Percentiles rank a stretch among this genome's conserved stretches.
These are phyloP conservation scores for Centroberyx gerrardi DNA, from an alignment of 2,797 vertebrate species.

Conservation along the genomic window DNA sequence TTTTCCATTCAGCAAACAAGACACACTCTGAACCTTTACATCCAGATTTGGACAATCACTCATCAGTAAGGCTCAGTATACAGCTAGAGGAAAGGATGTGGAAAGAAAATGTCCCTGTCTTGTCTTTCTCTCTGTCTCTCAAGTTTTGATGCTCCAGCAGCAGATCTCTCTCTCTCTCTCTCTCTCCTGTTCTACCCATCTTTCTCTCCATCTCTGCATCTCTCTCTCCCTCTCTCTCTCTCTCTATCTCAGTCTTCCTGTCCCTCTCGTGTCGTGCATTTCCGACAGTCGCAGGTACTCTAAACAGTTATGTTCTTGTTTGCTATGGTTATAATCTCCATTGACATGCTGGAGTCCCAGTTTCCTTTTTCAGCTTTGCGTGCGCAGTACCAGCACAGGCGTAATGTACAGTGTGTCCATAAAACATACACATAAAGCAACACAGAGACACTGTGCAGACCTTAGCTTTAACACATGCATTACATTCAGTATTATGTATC, in stretches of 20 bases:
- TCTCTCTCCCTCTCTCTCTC: conserved; percentile 19
- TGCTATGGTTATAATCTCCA: conserved; percentile 79
- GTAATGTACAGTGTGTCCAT: conserved; percentile 64
- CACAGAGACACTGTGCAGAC: conserved; percentile 74
- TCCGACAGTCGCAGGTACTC: conserved; percentile 72
- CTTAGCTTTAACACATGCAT: conserved; percentile 72
- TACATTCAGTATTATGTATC: conserved; percentile 76
- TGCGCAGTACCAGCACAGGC: conserved; percentile 44
- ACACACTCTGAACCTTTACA: conserved; percentile 50
- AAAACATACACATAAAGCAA: conserved; percentile 56
- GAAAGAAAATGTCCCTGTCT: conserved; percentile 43
- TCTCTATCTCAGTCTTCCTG: conserved; percentile 59
- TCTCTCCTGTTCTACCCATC: conserved; percentile 38
- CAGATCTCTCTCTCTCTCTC: conserved; percentile 39
- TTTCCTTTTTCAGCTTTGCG: conserved; percentile 79
- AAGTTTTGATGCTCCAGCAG: conserved; percentile 57
- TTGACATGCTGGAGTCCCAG: conserved; percentile 73
- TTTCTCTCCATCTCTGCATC: background rate
- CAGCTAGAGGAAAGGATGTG: conserved; percentile 39
- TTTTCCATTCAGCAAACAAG: conserved; percentile 66
- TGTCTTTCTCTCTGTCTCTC: conserved; percentile 59
- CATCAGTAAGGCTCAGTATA: conserved; percentile 33
- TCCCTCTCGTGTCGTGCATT: conserved; percentile 65
- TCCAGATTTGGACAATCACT: conserved; percentile 46
- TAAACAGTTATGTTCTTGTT: conserved; percentile 82